Percentiles rank a stretch among this genome's conserved stretches.
These are phyloP conservation scores for Philopotamus ludificatus DNA, from an alignment of 1,140 invertebrate genomes.

Conservation along the genomic window DNA sequence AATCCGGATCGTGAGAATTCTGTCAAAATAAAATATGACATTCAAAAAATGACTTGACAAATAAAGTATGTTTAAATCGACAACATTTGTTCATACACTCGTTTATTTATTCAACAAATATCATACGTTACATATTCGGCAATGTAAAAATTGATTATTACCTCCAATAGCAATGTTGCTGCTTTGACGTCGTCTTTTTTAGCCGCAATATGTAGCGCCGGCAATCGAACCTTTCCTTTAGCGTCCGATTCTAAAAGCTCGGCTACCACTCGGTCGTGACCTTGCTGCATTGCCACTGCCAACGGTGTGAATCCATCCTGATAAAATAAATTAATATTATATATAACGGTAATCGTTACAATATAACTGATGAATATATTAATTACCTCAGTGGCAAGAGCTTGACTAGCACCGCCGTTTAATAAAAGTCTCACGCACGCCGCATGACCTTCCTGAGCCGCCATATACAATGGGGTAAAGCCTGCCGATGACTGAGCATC, in stretches of 20 bases:
- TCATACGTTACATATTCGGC: neutral
- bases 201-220: conserved; percentile 96
- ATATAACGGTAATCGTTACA: neutral
- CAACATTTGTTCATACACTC: neutral
- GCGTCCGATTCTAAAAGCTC: conserved; percentile 94
- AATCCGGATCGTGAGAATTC: conserved; percentile 94
- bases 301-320: conserved; percentile 98
- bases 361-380: neutral
- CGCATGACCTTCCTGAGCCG: conserved; percentile 97
- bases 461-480: conserved; percentile 99
- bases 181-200: conserved; percentile 99
- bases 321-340: conserved; percentile 15
- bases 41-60: conserved; percentile 13
- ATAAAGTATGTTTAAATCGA: neutral
- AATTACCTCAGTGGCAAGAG: conserved; percentile 88
- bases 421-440: conserved; percentile 91
- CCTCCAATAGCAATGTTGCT: conserved; percentile 84
- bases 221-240: conserved; percentile 84
- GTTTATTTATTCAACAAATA: conserved; percentile 13
- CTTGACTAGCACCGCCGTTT: conserved; percentile 92
- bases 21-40: conserved; percentile 45
- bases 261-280: conserved; percentile 96
- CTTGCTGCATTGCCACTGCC: conserved; percentile 98
- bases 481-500: conserved; percentile 97
- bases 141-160: conserved; percentile 48